Evolutionary conservation across 2,113 vertebrate genomes (phyloP).

Genomic region (Malaclemys terrapin): DNA sequence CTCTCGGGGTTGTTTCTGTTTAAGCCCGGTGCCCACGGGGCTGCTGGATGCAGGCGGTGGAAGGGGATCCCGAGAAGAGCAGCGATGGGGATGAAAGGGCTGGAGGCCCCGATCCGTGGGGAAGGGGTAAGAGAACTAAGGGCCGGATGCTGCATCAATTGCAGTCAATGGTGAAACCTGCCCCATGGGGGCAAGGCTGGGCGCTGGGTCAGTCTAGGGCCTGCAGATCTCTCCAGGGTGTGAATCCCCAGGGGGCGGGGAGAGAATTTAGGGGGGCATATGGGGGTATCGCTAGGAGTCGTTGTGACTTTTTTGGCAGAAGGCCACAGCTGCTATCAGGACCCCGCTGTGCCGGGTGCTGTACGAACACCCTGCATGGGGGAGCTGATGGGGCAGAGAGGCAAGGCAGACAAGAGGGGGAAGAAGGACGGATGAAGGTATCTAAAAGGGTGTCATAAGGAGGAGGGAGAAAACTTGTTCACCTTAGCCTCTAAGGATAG

Average conservation of each 20-base stretch:
- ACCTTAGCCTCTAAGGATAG: too few species aligned
- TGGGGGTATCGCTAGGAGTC: background rate
- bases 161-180: background rate
- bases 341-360: background rate
- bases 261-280: too few species aligned
- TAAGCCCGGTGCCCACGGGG: background rate
- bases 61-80: too few species aligned
- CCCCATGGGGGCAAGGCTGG: too few species aligned
- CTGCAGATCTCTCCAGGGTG: too few species aligned
- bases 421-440: background rate
- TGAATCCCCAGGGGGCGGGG: rapidly evolving
- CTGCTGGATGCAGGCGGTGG: background rate
- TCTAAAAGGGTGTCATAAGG: too few species aligned
- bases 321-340: background rate
- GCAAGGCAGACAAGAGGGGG: background rate
- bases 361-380: background rate
- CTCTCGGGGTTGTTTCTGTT: background rate
- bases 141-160: background rate
- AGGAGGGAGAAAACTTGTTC: too few species aligned
- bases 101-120: background rate
- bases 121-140: too few species aligned
- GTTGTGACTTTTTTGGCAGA: rapidly evolving
- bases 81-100: background rate
- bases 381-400: background rate
- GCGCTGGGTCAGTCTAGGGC: background rate